A percentile compares a stretch with the other conserved stretches of the same genome.
Evolutionary conservation across 1,140 invertebrate genomes (phyloP).

Genomic region (Drosophila subpulchrella): DNA sequence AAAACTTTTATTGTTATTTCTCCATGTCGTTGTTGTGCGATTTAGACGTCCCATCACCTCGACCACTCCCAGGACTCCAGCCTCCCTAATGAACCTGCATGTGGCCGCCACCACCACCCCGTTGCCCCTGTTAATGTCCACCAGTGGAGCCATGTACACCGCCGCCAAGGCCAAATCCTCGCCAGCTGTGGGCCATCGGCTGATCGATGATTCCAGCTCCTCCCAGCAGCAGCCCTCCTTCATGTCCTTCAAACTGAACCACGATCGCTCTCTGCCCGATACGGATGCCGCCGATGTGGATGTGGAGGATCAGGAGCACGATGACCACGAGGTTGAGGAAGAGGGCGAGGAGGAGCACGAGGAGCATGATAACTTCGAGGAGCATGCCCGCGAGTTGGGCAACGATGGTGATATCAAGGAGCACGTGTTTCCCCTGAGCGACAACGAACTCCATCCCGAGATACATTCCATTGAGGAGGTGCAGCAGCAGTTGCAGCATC

Average conservation of each 20-base stretch:
- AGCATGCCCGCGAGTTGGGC: conserved; percentile 52
- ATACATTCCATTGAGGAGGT: conserved; percentile 75
- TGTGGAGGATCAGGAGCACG: conserved; percentile 64
- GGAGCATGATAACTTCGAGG: conserved; percentile 28
- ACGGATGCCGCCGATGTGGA: conserved; percentile 53
- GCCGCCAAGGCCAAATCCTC: conserved; percentile 68
- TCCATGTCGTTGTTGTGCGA: neutral
- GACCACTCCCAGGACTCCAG: conserved; percentile 70
- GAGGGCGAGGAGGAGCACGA: conserved; percentile 56
- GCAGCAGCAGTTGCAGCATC: conserved; percentile 64
- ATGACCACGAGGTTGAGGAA: conserved; percentile 58
- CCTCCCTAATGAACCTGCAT: conserved; percentile 50
- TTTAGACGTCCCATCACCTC: conserved; percentile 80
- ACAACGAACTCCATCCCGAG: conserved; percentile 72
- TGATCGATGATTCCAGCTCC: conserved; percentile 36
- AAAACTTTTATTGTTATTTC: neutral
- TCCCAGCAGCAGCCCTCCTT: conserved; percentile 70
- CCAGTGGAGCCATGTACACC: conserved; percentile 55
- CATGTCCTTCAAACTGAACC: conserved; percentile 77
- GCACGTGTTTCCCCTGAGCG: conserved; percentile 71
- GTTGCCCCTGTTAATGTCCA: conserved; percentile 73
- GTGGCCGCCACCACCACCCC: conserved; percentile 64
- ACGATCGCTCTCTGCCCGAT: conserved; percentile 70
- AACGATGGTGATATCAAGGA: conserved; percentile 63
- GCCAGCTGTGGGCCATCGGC: conserved; percentile 26